Evolutionary conservation across 2,888 invertebrate genomes (phyloP), one percentile per base, ranked within the genome.

Genomic region (Drosophila neutralis): DNA sequence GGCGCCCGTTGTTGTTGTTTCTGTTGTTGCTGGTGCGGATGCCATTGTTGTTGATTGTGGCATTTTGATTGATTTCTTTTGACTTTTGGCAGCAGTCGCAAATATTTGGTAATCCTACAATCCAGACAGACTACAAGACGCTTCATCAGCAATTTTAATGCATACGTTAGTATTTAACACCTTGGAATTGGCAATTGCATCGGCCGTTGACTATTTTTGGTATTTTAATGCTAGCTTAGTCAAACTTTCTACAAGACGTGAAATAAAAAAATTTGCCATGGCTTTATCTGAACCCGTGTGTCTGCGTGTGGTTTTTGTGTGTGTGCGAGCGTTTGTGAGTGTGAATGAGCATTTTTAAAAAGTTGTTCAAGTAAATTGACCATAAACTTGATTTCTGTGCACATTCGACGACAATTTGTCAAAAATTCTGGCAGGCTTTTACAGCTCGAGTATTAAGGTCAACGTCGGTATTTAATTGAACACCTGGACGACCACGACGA

Each of bases 31-130:
- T 57, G 31, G 18, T 59, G 64, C 38, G 65, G 75, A 48, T 72
- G 77, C 74, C 69, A 64, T 73, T 77, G 77, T 87, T 81, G 89
- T 76, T 81, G 89, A 87, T 81, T 79, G 80, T 82, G 80, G 82
- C 83, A 84, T 78, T 82, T 87, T 83, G 83, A 90, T 88, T 88
- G 90, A 88, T 88, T 88, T 88, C 84, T 83, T 84, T 86, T 84
- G 86, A 90, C 89, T 88, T 90, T 90, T 86, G 89, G 78, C 85
- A 80, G 75, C 85, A 80, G 81, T 88, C 78, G 74, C 83, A 86
- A 90, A 84, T 81, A 86, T 88, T 88, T 88, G 86, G 87, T 89
- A 87, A 87, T 87, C 87, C 83, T 61, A 82, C 63, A 63, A 78
- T 60, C 70, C 68, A 74, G 53, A 60, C 53, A 79, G 79, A 79